Percentiles rank a stretch among this genome's conserved stretches.
Evolutionary conservation across 2,888 invertebrate genomes (phyloP).

Genomic region (Euplagia quadripunctaria): DNA sequence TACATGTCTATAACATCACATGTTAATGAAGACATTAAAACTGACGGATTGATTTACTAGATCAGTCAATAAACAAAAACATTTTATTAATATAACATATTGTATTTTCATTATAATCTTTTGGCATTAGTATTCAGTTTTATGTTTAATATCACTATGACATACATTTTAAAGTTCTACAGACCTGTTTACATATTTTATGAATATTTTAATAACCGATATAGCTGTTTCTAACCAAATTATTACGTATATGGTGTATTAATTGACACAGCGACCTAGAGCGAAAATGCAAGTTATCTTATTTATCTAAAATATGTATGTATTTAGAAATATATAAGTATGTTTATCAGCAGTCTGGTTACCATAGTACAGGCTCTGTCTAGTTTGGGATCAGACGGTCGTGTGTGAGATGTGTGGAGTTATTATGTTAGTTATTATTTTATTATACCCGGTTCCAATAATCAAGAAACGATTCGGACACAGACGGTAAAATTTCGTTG

Average conservation of each 20-base stretch:
- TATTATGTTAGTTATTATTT: no score
- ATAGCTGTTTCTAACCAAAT: neutral
- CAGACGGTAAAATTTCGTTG: no score
- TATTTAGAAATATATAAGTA: no score
- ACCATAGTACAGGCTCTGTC: no score
- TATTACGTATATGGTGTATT: neutral
- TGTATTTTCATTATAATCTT: neutral
- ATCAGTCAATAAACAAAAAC: neutral
- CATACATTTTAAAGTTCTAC: neutral
- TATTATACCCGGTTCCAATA: no score
- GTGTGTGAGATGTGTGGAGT: no score
- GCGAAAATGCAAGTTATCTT: neutral
- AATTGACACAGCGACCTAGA: neutral
- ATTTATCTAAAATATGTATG: no score
- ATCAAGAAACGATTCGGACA: no score
- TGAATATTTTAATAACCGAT: neutral
- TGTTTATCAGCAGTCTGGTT: no score
- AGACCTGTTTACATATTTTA: constrained; percentile 1
- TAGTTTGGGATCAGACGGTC: no score
- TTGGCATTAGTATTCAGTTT: neutral
- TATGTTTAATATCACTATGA: neutral
- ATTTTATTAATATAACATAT: no score
- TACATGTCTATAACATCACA: neutral
- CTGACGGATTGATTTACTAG: neutral
- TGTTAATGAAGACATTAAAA: neutral